These are phyloP conservation scores for Trichogramma pretiosum DNA, from an alignment of 1,140 invertebrate genomes.

Conservation along the genomic window DNA sequence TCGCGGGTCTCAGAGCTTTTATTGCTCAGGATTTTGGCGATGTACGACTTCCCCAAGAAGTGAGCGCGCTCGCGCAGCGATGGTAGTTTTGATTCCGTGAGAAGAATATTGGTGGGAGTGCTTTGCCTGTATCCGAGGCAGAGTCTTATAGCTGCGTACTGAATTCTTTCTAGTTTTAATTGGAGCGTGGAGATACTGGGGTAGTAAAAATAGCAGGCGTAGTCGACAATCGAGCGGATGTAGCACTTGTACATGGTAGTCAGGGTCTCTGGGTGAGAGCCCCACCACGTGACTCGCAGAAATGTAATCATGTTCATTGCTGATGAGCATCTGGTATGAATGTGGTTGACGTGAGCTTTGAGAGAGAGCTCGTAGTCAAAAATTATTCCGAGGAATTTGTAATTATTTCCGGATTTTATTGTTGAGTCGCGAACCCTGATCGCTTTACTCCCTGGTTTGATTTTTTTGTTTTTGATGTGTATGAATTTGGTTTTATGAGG, in stretches of 20 bases:
- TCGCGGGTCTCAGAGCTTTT: too few species aligned
- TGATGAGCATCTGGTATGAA: not conserved
- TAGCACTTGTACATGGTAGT: slow-evolving; percentile 2
- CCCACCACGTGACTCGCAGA: slow-evolving; percentile 6
- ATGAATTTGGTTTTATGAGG: too few species aligned
- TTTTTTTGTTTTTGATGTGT: not conserved
- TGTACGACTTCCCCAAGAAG: too few species aligned
- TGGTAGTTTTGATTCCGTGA: slow-evolving; percentile 9
- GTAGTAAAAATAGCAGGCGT: not conserved
- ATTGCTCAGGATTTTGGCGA: too few species aligned
- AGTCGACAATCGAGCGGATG: not conserved
- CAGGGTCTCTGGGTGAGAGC: not conserved
- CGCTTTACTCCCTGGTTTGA: not conserved
- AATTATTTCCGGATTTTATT: not conserved
- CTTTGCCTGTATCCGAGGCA: slow-evolving; percentile 2
- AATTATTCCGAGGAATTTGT: not conserved
- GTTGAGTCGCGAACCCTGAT: not conserved
- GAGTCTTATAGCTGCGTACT: slow-evolving; percentile 8
- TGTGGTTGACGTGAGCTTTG: not conserved
- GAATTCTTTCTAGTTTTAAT: slow-evolving; percentile 1
- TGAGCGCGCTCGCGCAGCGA: too few species aligned
- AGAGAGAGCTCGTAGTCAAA: not conserved
- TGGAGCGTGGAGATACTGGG: not conserved
- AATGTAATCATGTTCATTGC: slow-evolving; percentile 2
- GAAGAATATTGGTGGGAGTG: slow-evolving; percentile 8